A percentile compares a stretch with the other conserved stretches of the same genome.
Conservation (phyloP, 2,888 invertebrate species). For the Anthophora plumipes region DNA sequence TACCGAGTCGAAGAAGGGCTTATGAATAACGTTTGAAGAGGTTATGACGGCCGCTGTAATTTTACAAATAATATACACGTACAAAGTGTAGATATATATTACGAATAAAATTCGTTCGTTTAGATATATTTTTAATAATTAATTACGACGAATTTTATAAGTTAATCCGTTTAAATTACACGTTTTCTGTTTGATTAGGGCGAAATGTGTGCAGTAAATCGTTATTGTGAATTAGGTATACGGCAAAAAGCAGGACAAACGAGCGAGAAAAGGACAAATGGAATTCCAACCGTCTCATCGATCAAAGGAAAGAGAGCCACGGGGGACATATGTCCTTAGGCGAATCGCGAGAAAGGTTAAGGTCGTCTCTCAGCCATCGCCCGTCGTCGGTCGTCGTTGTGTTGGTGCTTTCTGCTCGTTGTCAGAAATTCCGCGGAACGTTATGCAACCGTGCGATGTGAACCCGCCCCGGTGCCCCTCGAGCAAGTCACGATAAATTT, state of each 20-base stretch:
- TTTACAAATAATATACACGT: too few relatives aligned
- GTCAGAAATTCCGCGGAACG: conserved; percentile 71
- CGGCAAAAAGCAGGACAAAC: background rate
- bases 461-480: conserved; percentile 51
- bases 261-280: conserved; percentile 7
- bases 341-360: conserved; percentile 39
- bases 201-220: background rate
- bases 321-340: conserved; percentile 29
- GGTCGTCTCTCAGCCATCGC: conserved; percentile 36
- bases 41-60: too few relatives aligned
- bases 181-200: too few relatives aligned
- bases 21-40: too few relatives aligned
- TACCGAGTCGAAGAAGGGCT: background rate
- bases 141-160: too few relatives aligned
- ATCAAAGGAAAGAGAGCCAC: conserved; percentile 32
- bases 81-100: too few relatives aligned
- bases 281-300: conserved; percentile 34
- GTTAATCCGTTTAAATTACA: too few relatives aligned
- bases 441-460: conserved; percentile 69
- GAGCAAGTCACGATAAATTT: conserved; percentile 77
- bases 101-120: too few relatives aligned
- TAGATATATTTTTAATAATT: too few relatives aligned
- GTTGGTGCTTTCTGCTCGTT: conserved; percentile 20
- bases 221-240: background rate
- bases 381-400: conserved; percentile 21